phyloP scores from a whole-genome alignment of 2,888 invertebrate genomes.

The Labia minor region DNA sequence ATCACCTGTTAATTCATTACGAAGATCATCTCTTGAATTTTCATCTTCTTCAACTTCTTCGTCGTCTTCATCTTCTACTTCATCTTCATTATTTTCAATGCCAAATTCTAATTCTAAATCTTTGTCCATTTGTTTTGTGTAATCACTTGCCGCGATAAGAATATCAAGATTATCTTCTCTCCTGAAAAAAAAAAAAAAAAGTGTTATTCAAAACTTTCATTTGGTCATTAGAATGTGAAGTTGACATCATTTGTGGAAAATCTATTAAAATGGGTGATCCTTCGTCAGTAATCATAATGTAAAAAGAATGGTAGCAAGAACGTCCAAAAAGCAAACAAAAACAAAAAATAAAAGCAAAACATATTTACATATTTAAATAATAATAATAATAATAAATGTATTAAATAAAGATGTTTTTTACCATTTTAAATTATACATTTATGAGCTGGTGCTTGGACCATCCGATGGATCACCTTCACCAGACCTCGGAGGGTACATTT shows the following conservation, averaged over 20 bases:
- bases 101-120: no score
- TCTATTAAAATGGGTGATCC: constrained; percentile 83
- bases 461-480: no score
- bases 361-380: no score
- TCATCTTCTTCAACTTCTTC: constrained; percentile 1
- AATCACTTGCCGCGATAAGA: constrained; percentile 82
- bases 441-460: no score
- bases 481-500: no score
- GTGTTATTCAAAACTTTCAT: no score
- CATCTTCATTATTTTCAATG: neutral
- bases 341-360: no score
- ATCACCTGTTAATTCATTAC: constrained; percentile 15
- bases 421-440: no score
- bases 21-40: constrained; percentile 15
- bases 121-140: constrained; percentile 69
- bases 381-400: no score
- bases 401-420: no score
- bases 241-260: constrained; percentile 99
- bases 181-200: constrained; percentile 39
- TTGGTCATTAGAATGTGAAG: constrained; percentile 81
- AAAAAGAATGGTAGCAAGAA: no score
- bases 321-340: no score
- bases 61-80: constrained; percentile 14
- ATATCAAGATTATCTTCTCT: constrained; percentile 74
- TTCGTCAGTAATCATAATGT: constrained; percentile 76